phyloP scores from a whole-genome alignment of 2,797 vertebrate species.

The Typhlichthys subterraneus region DNA sequence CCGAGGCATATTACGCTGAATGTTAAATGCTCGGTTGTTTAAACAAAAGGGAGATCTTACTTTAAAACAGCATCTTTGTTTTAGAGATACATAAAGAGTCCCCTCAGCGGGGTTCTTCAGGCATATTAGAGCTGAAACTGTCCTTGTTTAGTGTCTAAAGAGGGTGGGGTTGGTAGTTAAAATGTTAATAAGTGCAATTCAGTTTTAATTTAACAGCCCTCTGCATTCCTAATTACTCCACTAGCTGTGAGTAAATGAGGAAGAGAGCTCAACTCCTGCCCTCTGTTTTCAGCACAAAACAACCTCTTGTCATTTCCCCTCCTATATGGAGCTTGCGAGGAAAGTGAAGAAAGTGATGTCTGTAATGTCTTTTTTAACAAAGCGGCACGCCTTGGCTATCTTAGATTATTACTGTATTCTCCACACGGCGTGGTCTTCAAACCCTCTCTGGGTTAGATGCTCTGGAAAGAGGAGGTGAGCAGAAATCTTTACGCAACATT shows the following conservation, averaged over 20 bases:
- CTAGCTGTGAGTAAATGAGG: conserved; percentile 85
- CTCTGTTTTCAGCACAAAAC: conserved; percentile 68
- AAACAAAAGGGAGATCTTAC: conserved; percentile 79
- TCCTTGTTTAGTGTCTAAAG: conserved; percentile 82
- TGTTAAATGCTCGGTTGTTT: conserved; percentile 79
- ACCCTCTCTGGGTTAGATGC: conserved; percentile 36
- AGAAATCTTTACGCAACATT: conserved; percentile 36
- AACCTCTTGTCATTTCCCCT: conserved; percentile 58
- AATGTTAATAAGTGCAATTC: conserved; percentile 87
- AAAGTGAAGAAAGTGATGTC: conserved; percentile 38
- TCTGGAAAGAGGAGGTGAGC: conserved; percentile 36
- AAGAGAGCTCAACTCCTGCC: conserved; percentile 77
- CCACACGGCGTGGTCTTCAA: conserved; percentile 55
- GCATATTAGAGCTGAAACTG: conserved; percentile 79
- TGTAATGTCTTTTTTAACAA: conserved; percentile 57
- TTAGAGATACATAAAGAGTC: conserved; percentile 74
- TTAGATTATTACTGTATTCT: conserved; percentile 62
- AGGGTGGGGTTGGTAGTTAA: conserved; percentile 86
- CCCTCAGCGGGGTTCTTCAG: conserved; percentile 72
- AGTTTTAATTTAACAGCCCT: conserved; percentile 87
- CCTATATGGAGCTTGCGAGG: conserved; percentile 61
- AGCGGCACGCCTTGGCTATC: conserved; percentile 56
- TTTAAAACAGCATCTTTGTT: conserved; percentile 76
- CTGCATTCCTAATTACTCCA: conserved; percentile 87
- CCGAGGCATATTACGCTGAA: conserved; percentile 68